Percentiles rank a stretch among this genome's conserved stretches.
phyloP scores from a whole-genome alignment of 2,797 vertebrate genomes.

The Anas flavirostris region DNA sequence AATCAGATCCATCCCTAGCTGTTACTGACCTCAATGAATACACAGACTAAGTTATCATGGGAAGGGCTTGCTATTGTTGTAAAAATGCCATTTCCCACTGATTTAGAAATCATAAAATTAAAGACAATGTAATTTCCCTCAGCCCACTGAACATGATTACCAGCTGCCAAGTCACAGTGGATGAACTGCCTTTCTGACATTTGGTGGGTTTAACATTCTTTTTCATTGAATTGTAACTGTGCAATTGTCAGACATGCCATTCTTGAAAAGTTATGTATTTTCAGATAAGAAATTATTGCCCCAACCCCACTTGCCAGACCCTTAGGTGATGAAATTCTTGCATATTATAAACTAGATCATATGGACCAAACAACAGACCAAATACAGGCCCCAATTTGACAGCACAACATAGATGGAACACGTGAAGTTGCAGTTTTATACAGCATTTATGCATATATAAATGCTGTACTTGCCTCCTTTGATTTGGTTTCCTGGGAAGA shows the following conservation, averaged over 20 bases:
- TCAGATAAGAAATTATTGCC: not conserved
- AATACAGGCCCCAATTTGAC: not conserved
- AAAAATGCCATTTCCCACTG: conserved; percentile 16
- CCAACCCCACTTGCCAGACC: not conserved
- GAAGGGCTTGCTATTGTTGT: conserved; percentile 14
- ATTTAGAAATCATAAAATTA: conserved; percentile 33
- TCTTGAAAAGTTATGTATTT: not conserved
- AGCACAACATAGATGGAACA: not conserved
- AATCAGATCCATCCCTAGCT: not conserved
- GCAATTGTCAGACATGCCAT: not conserved
- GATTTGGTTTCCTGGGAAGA: not conserved
- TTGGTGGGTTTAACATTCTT: not conserved
- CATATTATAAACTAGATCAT: not conserved
- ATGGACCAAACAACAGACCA: not conserved
- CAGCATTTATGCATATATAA: not conserved
- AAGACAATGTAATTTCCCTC: conserved; percentile 28
- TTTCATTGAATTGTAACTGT: not conserved
- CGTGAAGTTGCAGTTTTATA: not conserved
- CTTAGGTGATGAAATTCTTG: not conserved
- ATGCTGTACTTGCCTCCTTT: not conserved
- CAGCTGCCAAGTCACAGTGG: conserved; percentile 20
- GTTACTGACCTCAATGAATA: not conserved
- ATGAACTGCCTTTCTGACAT: not conserved
- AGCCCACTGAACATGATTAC: not conserved
- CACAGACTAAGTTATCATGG: not conserved